phyloP scores from a whole-genome alignment of 2,113 vertebrate species.

The Heterocephalus glaber region DNA sequence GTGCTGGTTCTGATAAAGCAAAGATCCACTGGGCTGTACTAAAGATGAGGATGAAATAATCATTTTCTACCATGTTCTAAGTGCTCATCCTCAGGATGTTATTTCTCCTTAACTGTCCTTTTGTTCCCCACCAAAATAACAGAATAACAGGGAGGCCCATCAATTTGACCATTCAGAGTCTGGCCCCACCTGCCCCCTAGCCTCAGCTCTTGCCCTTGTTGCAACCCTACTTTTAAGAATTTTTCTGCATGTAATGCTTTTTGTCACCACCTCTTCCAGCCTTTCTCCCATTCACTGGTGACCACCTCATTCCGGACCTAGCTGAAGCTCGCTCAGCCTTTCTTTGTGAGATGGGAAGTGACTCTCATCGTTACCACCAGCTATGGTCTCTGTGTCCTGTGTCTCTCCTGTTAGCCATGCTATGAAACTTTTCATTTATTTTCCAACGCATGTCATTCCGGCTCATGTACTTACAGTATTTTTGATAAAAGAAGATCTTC shows the following conservation, averaged over 20 bases:
- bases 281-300: not conserved
- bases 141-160: not conserved
- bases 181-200: not conserved
- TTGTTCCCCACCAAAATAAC: not conserved
- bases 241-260: not conserved
- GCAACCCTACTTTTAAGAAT: not conserved
- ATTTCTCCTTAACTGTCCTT: not conserved
- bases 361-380: not conserved
- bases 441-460: not conserved
- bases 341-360: not conserved
- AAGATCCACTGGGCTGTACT: not conserved
- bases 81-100: not conserved
- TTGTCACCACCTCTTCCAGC: not conserved
- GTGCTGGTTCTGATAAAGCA: not conserved
- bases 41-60: not conserved
- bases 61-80: slow-evolving; percentile 5
- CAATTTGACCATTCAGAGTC: not conserved
- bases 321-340: not conserved
- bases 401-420: not conserved
- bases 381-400: not conserved
- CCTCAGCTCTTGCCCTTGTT: not conserved
- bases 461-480: not conserved
- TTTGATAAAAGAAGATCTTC: not conserved
- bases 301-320: not conserved
- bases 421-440: not conserved